Evolutionary conservation across 1,140 invertebrate genomes (phyloP).

Genomic region (Drosophila simulans): DNA sequence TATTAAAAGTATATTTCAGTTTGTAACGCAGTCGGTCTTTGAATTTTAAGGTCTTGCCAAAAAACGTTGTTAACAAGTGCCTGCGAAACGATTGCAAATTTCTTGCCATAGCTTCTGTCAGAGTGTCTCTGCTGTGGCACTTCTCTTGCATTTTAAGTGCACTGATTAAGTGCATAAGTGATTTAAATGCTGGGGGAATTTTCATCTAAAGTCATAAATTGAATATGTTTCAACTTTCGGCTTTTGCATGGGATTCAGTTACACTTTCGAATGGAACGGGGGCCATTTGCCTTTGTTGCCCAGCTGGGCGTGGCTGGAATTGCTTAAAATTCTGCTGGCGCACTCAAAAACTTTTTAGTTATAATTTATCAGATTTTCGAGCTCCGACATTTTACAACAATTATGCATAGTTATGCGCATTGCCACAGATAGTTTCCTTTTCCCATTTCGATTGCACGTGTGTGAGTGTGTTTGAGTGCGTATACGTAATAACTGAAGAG

Average conservation of each 20-base stretch:
- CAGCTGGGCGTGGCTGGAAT: slow-evolving; percentile 36
- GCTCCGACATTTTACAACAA: slow-evolving; percentile 65
- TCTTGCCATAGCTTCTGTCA: slow-evolving; percentile 41
- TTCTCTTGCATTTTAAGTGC: slow-evolving; percentile 64
- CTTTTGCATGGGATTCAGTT: slow-evolving; percentile 44
- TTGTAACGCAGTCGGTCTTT: no score
- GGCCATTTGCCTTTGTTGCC: slow-evolving; percentile 13
- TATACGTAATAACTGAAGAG: slow-evolving; percentile 42
- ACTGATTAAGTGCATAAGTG: slow-evolving; percentile 70
- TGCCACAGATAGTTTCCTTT: slow-evolving; percentile 57
- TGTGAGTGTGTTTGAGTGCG: slow-evolving; percentile 18
- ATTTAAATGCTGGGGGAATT: slow-evolving; percentile 65
- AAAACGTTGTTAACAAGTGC: slow-evolving; percentile 22
- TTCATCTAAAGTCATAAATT: slow-evolving; percentile 67
- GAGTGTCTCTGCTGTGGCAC: slow-evolving; percentile 38
- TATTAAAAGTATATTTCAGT: no score
- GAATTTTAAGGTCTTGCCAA: no score
- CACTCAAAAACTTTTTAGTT: slow-evolving; percentile 56
- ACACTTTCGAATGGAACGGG: slow-evolving; percentile 2
- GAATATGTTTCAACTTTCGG: slow-evolving; percentile 68
- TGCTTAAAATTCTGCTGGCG: slow-evolving; percentile 61
- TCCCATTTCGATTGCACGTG: slow-evolving; percentile 10
- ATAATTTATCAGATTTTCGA: slow-evolving; percentile 76
- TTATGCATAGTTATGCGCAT: slow-evolving; percentile 66
- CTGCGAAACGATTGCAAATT: slow-evolving; percentile 29